A percentile compares a stretch with the other conserved stretches of the same genome.
Conservation (phyloP, 2,888 invertebrate species). For the Meteorus cinctellus region DNA sequence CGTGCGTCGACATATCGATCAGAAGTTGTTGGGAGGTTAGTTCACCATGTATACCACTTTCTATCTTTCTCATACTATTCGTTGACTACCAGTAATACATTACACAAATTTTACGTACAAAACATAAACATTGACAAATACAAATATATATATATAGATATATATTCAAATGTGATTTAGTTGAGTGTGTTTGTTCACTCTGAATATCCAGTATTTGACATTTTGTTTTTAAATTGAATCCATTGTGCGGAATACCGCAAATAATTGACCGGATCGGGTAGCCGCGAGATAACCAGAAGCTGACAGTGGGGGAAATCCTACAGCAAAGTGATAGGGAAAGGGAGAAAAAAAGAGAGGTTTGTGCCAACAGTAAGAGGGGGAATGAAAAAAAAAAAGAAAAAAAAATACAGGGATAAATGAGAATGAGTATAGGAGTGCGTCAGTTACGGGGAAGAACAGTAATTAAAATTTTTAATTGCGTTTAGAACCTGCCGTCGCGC, state of each 20-base stretch:
- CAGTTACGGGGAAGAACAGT: slow-evolving; percentile 58
- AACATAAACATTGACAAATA: not conserved
- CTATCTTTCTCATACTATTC: not conserved
- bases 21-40: slow-evolving; percentile 42
- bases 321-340: slow-evolving; percentile 21
- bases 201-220: slow-evolving; percentile 13
- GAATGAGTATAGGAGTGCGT: slow-evolving; percentile 44
- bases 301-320: slow-evolving; percentile 12
- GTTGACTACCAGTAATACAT: not conserved
- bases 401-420: slow-evolving; percentile 23
- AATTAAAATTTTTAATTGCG: slow-evolving; percentile 71
- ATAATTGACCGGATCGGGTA: slow-evolving; percentile 36
- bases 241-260: slow-evolving; percentile 30
- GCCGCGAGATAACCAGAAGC: slow-evolving; percentile 25
- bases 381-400: slow-evolving; percentile 24
- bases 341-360: not conserved
- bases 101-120: not conserved
- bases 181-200: not conserved
- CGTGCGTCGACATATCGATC: slow-evolving; percentile 71
- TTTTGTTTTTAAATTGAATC: slow-evolving; percentile 24
- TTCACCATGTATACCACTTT: not conserved
- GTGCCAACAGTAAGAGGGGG: not conserved
- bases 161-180: not conserved
- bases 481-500: slow-evolving; percentile 61
- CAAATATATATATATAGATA: not conserved